These are phyloP conservation scores for Pseudachorutes palmiensis DNA, from an alignment of 1,140 invertebrate genomes.

Conservation along the genomic window DNA sequence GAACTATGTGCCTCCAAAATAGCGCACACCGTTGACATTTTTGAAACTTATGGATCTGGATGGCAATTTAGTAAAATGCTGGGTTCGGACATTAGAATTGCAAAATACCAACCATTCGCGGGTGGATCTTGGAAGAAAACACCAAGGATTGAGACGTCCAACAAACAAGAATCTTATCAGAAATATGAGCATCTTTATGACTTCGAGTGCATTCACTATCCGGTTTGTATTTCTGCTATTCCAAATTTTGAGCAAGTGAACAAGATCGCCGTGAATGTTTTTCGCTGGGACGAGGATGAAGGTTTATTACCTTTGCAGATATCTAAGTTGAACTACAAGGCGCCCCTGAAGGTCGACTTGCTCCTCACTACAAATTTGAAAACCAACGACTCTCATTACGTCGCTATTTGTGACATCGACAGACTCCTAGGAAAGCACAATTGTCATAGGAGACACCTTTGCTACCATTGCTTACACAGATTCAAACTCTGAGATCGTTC, in stretches of 20 bases:
- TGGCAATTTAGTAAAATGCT: not conserved
- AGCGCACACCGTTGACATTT: not conserved
- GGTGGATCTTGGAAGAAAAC: not conserved
- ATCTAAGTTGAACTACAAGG: not conserved
- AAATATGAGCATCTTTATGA: not conserved
- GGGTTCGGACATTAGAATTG: not conserved
- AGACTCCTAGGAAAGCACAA: not conserved
- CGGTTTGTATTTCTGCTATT: not conserved
- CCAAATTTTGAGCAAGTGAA: constrained; percentile 6
- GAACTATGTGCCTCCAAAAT: not conserved
- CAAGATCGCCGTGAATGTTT: not conserved
- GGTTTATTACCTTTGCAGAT: not conserved
- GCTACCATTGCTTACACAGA: constrained; percentile 1
- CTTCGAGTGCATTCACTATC: not conserved
- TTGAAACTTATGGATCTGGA: constrained; percentile 5
- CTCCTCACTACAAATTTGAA: not conserved
- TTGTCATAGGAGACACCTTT: not conserved
- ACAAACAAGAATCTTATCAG: too few species aligned
- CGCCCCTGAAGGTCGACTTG: not conserved
- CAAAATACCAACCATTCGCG: not conserved
- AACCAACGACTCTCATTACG: not conserved
- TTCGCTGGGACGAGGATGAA: not conserved
- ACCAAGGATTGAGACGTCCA: too few species aligned
- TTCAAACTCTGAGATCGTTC: not conserved
- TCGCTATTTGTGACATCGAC: not conserved